phyloP scores from a whole-genome alignment of 2,113 vertebrate species.

The Pteronura brasiliensis region DNA sequence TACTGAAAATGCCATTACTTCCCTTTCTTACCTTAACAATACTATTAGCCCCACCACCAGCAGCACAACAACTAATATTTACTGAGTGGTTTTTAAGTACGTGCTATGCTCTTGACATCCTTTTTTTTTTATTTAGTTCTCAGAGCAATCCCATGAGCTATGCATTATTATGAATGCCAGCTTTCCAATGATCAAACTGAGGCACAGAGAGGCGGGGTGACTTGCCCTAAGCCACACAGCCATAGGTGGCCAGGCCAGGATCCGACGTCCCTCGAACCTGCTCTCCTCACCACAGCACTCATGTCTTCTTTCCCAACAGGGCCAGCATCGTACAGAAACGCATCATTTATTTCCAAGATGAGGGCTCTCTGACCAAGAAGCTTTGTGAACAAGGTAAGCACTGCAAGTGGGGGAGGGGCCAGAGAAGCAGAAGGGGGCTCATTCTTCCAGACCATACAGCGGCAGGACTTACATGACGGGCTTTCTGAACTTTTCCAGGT shows the following conservation, averaged over 20 bases:
- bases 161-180: neutral
- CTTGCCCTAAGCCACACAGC: neutral
- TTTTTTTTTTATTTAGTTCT: neutral
- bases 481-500: neutral
- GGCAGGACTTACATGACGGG: neutral
- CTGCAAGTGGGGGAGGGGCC: neutral
- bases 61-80: neutral
- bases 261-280: neutral
- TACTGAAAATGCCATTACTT: conserved; percentile 7
- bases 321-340: conserved; percentile 98
- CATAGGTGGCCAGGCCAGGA: neutral
- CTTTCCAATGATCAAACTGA: neutral
- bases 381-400: conserved; percentile 96
- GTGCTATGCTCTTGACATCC: neutral
- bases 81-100: neutral
- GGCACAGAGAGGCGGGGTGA: neutral
- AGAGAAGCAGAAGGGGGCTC: neutral
- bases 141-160: neutral
- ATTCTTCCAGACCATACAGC: neutral
- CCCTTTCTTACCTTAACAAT: neutral
- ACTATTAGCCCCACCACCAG: neutral
- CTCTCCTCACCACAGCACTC: neutral
- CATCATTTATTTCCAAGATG: conserved; percentile 98
- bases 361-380: conserved; percentile 95
- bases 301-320: conserved; percentile 77